Evolutionary conservation across 2,113 vertebrate genomes (phyloP).

Genomic region (Dromiciops gliroides): DNA sequence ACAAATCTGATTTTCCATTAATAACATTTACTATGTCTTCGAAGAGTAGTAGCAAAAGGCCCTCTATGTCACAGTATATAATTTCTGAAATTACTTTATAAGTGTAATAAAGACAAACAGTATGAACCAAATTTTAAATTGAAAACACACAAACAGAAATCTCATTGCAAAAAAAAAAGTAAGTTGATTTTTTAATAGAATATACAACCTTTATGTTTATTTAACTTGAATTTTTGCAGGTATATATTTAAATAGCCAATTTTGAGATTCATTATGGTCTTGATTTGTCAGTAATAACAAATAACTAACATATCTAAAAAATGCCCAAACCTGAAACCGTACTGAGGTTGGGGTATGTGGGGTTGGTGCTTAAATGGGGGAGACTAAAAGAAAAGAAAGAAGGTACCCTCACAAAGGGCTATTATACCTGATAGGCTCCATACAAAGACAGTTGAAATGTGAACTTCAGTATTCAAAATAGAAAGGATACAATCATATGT

Average conservation of each 20-base stretch:
- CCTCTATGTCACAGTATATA: background rate
- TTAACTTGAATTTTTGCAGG: constrained; percentile 35
- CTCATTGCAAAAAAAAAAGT: constrained; percentile 9
- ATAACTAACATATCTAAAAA: constrained; percentile 51
- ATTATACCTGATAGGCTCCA: constrained; percentile 84
- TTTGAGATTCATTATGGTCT: constrained; percentile 26
- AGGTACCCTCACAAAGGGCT: constrained; percentile 82
- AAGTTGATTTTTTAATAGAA: constrained; percentile 38
- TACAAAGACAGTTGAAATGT: constrained; percentile 84
- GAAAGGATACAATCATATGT: constrained; percentile 89
- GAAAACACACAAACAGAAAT: constrained; percentile 47
- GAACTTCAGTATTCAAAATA: constrained; percentile 88
- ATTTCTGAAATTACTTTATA: constrained; percentile 51
- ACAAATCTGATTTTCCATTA: constrained; percentile 49
- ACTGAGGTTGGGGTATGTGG: constrained; percentile 49
- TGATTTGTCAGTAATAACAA: constrained; percentile 41
- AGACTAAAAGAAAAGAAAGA: constrained; percentile 73
- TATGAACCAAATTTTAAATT: constrained; percentile 55
- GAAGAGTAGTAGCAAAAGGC: constrained; percentile 35
- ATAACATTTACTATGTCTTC: constrained; percentile 32
- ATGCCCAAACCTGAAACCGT: background rate
- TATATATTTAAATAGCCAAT: background rate
- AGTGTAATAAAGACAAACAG: background rate
- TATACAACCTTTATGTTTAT: constrained; percentile 60
- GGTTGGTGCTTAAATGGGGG: constrained; percentile 56